phyloP scores from a whole-genome alignment of 2,888 invertebrate genomes.

The Epirrhoe tristata region DNA sequence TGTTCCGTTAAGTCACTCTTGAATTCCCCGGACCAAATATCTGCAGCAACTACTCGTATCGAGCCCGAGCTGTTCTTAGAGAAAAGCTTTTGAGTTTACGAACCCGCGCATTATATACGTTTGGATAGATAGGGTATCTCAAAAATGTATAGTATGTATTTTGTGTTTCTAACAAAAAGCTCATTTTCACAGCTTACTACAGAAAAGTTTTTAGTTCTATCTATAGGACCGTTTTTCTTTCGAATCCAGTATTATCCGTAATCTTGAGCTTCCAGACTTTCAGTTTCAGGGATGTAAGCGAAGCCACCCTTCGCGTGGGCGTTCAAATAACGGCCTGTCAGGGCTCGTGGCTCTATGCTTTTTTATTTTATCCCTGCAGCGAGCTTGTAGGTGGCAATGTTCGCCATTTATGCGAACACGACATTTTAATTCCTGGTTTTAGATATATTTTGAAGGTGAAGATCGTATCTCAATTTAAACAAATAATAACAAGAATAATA shows the following conservation, averaged over 20 bases:
- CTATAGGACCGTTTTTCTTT: background rate
- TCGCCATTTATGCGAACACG: slow-evolving; percentile 37
- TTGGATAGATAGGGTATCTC: slow-evolving; percentile 4
- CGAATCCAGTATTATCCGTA: slow-evolving; percentile 39
- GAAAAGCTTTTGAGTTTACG: slow-evolving; percentile 18
- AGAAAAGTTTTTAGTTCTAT: background rate
- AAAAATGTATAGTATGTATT: slow-evolving; percentile 7
- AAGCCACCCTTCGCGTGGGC: slow-evolving; percentile 38
- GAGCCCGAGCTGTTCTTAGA: background rate
- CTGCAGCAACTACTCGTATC: slow-evolving; percentile 9
- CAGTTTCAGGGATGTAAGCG: slow-evolving; percentile 38
- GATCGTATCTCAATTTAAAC: background rate
- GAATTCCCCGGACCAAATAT: slow-evolving; percentile 7
- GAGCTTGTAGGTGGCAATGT: slow-evolving; percentile 35
- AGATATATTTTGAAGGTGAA: slow-evolving; percentile 11
- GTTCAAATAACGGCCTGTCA: slow-evolving; percentile 55
- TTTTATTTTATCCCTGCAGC: slow-evolving; percentile 49
- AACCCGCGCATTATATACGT: slow-evolving; percentile 4
- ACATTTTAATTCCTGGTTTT: slow-evolving; percentile 34
- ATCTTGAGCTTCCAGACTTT: slow-evolving; percentile 43
- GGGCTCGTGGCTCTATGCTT: slow-evolving; percentile 42
- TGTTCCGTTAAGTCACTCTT: background rate
- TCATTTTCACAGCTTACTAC: background rate
- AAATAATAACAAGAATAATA: no score
- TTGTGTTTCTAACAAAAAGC: slow-evolving; percentile 5